phyloP scores from a whole-genome alignment of 1,140 invertebrate genomes.

The Heliconius eleuchia region DNA sequence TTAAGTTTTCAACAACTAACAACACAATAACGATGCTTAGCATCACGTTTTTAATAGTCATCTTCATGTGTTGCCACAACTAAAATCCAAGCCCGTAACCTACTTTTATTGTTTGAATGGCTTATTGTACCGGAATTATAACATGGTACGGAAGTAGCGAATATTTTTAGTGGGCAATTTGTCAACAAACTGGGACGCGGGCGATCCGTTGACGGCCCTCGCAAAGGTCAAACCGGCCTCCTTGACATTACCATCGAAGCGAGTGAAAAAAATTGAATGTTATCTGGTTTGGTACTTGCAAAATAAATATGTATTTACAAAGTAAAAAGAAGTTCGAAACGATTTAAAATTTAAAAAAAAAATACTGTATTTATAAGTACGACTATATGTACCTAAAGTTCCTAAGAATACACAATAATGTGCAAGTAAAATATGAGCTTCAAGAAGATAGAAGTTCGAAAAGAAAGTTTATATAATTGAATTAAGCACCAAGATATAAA shows the following conservation, averaged over 20 bases:
- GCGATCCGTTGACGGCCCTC: slow-evolving; percentile 39
- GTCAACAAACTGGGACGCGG: slow-evolving; percentile 45
- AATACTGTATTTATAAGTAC: too few species aligned
- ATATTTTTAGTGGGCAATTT: slow-evolving; percentile 50
- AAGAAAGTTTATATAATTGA: too few species aligned
- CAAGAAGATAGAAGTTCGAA: too few species aligned
- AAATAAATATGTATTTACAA: background rate
- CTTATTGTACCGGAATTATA: slow-evolving; percentile 43
- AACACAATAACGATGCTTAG: slow-evolving; percentile 11
- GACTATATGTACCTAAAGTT: too few species aligned
- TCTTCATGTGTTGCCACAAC: slow-evolving; percentile 28
- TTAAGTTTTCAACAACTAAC: background rate
- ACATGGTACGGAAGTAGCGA: slow-evolving; percentile 36
- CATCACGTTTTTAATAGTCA: slow-evolving; percentile 33
- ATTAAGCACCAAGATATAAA: too few species aligned
- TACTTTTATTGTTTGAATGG: slow-evolving; percentile 45
- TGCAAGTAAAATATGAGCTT: too few species aligned
- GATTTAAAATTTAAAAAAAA: too few species aligned
- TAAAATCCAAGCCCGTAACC: slow-evolving; percentile 37
- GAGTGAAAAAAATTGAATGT: slow-evolving; percentile 22
- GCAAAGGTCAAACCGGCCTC: slow-evolving; percentile 48
- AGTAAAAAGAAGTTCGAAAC: background rate
- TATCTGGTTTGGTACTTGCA: background rate
- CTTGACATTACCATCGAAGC: slow-evolving; percentile 48
- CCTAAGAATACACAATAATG: too few species aligned